phyloP scores from a whole-genome alignment of 2,113 vertebrate genomes.

The Scopus umbretta region DNA sequence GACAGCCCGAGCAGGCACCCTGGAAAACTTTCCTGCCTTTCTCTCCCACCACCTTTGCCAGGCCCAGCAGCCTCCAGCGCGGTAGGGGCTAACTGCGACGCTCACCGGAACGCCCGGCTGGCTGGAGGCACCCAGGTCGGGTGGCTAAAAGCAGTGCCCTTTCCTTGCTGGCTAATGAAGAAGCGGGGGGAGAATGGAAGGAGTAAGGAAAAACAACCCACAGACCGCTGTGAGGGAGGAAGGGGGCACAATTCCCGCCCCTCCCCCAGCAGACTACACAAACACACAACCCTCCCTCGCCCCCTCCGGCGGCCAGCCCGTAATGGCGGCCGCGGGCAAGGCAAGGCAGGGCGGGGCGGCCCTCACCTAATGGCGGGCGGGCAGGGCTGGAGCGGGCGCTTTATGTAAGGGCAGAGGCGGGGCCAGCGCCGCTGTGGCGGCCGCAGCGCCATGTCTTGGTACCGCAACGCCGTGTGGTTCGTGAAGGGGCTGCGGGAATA shows the following conservation, averaged over 20 bases:
- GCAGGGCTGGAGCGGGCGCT: background rate
- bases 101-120: accelerated
- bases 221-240: accelerated
- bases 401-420: background rate
- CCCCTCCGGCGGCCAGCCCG: accelerated
- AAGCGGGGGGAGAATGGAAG: background rate
- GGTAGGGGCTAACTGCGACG: accelerated
- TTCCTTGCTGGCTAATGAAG: accelerated
- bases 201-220: background rate
- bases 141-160: background rate
- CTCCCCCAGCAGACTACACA: accelerated
- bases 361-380: background rate
- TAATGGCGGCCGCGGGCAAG: background rate
- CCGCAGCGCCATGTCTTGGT: constrained; percentile 54
- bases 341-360: background rate
- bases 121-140: background rate
- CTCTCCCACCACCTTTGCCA: background rate
- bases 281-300: accelerated
- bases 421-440: background rate
- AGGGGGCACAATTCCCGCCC: accelerated
- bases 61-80: accelerated
- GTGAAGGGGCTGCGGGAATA: constrained; percentile 77
- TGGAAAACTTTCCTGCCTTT: background rate
- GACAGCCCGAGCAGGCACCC: too few relatives aligned
- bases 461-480: constrained; percentile 75